These are phyloP conservation scores for Cichladusa arquata DNA, from an alignment of 2,113 vertebrate species.

Conservation along the genomic window DNA sequence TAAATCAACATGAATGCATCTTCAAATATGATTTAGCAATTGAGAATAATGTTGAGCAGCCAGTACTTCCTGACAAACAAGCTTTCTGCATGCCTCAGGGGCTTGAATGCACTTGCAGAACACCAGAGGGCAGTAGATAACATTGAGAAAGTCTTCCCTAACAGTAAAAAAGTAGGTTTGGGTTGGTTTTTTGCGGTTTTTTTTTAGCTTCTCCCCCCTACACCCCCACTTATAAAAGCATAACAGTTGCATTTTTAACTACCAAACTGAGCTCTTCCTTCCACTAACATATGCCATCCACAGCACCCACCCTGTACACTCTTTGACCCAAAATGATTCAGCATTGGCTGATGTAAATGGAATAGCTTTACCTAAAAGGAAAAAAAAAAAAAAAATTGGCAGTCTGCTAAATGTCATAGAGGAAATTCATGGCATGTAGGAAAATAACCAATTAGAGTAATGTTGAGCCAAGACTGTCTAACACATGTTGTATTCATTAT, in stretches of 20 bases:
- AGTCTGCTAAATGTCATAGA: not conserved
- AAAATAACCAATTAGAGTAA: not conserved
- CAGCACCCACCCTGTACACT: not conserved
- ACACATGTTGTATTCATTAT: not conserved
- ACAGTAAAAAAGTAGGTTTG: not conserved
- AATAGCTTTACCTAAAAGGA: not conserved
- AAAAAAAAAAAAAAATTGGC: not conserved
- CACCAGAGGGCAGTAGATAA: not conserved
- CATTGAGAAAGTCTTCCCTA: not conserved
- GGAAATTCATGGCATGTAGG: not conserved
- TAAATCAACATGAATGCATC: not conserved
- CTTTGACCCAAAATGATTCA: not conserved
- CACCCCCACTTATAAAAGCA: not conserved
- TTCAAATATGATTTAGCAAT: not conserved
- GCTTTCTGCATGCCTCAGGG: not conserved
- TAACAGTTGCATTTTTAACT: not conserved
- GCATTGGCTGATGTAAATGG: not conserved
- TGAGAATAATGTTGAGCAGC: not conserved
- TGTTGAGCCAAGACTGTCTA: not conserved
- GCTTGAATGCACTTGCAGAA: not conserved
- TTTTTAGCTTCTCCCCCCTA: not conserved
- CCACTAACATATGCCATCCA: not conserved
- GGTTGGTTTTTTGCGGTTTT: fast-evolving
- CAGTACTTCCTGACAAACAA: not conserved
- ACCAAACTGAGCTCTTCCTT: not conserved